Evolutionary conservation across 2,113 vertebrate species (phyloP).

Genomic region (Platycercus adscitus): DNA sequence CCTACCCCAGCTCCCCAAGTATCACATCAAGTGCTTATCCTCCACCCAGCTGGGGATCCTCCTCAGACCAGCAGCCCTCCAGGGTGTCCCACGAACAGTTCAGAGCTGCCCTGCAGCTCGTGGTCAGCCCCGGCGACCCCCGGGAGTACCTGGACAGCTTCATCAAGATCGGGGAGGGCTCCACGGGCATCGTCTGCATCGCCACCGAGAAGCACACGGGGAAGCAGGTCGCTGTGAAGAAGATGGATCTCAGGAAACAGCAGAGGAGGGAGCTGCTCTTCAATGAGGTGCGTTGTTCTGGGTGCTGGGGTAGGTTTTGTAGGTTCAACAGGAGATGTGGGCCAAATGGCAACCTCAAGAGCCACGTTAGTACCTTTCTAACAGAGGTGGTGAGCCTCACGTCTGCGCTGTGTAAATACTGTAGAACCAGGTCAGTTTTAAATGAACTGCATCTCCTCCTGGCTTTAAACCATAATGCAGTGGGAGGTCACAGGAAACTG

Average conservation of each 20-base stretch:
- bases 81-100: conserved; percentile 98
- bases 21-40: conserved; percentile 89
- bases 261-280: conserved; percentile 97
- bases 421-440: not conserved
- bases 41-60: conserved; percentile 94
- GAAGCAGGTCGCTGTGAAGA: conserved; percentile 97
- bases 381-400: not conserved
- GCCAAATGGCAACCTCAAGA: not conserved
- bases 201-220: conserved; percentile 96
- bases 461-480: not conserved
- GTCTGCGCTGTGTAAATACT: fast-evolving
- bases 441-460: not conserved
- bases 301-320: fast-evolving
- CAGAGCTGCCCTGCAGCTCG: conserved; percentile 94
- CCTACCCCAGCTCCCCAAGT: conserved; percentile 93
- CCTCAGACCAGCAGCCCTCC: conserved; percentile 92
- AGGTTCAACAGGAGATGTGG: fast-evolving
- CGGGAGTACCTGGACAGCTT: conserved; percentile 97
- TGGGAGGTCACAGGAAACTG: not conserved
- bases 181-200: conserved; percentile 97
- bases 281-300: conserved; percentile 84
- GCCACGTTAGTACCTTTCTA: fast-evolving
- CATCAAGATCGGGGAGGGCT: conserved; percentile 98
- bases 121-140: conserved; percentile 97
- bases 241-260: conserved; percentile 99